Evolutionary conservation across 2,888 invertebrate species (phyloP).

Genomic region (Parnassius orleans): DNA sequence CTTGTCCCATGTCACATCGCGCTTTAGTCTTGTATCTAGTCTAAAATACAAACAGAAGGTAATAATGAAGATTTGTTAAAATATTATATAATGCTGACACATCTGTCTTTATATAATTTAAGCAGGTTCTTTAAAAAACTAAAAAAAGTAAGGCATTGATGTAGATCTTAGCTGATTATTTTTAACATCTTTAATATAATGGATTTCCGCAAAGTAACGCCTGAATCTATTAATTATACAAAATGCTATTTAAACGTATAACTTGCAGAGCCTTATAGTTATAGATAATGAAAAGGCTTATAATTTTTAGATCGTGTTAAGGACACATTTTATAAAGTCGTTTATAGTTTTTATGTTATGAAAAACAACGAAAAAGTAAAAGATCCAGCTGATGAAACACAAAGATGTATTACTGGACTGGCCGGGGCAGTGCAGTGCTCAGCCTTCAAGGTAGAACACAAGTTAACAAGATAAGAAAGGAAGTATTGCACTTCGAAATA

Average conservation of each 20-base stretch:
- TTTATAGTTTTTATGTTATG: not conserved
- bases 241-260: too few species aligned
- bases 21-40: conserved; percentile 3
- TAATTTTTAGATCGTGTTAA: too few species aligned
- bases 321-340: not conserved
- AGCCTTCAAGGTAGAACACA: not conserved
- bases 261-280: too few species aligned
- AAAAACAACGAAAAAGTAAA: not conserved
- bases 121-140: not conserved
- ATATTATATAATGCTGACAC: not conserved
- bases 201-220: not conserved
- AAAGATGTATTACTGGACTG: too few species aligned
- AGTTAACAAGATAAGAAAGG: not conserved
- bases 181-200: not conserved
- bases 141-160: not conserved
- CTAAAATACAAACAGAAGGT: not conserved
- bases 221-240: too few species aligned
- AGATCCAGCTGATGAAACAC: not conserved
- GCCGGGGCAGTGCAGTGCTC: not conserved
- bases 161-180: not conserved
- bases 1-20: conserved; percentile 25
- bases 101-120: not conserved
- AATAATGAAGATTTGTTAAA: not conserved
- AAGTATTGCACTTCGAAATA: not conserved
- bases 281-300: too few species aligned